Evolutionary conservation across 1,140 invertebrate genomes (phyloP).

Genomic region (Pseudobourletiella spinata): DNA sequence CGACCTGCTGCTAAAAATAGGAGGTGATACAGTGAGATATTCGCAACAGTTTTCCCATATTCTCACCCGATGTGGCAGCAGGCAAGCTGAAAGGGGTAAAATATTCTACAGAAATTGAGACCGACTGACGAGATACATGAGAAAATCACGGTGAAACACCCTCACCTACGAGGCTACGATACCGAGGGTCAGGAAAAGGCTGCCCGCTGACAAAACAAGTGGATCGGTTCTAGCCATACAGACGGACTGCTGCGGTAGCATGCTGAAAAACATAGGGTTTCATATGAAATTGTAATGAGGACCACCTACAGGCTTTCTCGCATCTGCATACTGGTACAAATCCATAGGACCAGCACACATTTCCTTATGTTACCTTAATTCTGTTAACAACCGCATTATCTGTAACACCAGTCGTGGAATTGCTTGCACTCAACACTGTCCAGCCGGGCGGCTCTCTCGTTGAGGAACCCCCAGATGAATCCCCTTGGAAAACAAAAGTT

Average conservation of each 20-base stretch:
- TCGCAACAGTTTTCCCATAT: no score
- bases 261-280: slow-evolving; percentile 11
- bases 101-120: no score
- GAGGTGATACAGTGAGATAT: no score
- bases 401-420: neutral
- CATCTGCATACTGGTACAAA: slow-evolving; percentile 8
- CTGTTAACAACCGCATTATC: neutral
- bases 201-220: slow-evolving; percentile 13
- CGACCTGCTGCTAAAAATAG: no score
- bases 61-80: no score
- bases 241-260: no score
- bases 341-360: neutral
- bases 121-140: no score
- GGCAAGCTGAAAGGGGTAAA: no score
- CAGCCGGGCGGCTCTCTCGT: neutral
- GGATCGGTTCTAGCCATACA: slow-evolving; percentile 6
- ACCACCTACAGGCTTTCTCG: slow-evolving; percentile 18
- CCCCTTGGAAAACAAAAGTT: neutral
- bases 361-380: neutral
- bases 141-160: no score
- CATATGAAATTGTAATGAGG: slow-evolving; percentile 21
- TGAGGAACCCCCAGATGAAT: neutral
- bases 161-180: no score
- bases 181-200: slow-evolving; percentile 20
- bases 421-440: neutral